phyloP scores from a whole-genome alignment of 2,113 vertebrate genomes.

The Naja naja region DNA sequence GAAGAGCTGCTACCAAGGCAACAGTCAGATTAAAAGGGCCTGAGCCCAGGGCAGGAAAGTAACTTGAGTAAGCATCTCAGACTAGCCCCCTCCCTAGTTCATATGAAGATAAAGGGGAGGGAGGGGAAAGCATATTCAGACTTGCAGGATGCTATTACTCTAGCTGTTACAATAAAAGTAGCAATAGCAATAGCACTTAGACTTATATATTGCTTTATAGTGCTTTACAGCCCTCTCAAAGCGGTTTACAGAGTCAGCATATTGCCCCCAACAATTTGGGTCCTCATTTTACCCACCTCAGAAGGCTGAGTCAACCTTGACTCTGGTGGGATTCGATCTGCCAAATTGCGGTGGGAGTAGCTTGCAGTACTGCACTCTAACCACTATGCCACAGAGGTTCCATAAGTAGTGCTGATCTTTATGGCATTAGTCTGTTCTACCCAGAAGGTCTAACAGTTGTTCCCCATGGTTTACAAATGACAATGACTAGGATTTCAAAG shows the following conservation, averaged over 20 bases:
- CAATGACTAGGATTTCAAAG: not conserved
- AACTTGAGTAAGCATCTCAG: not conserved
- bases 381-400: no score
- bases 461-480: not conserved
- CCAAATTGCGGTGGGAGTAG: no score
- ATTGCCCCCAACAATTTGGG: no score
- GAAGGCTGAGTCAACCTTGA: no score
- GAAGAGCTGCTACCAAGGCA: not conserved
- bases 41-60: not conserved
- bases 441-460: not conserved
- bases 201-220: no score
- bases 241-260: no score
- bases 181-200: no score
- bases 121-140: not conserved
- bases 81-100: not conserved
- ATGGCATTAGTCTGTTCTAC: not conserved
- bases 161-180: not conserved
- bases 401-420: not conserved
- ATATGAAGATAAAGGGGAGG: not conserved
- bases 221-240: no score
- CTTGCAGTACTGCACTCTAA: no score
- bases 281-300: no score
- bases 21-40: not conserved
- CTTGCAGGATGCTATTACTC: not conserved
- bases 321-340: no score